These are phyloP conservation scores for Panopea generosa DNA, from an alignment of 2,888 invertebrate genomes.

Conservation along the genomic window DNA sequence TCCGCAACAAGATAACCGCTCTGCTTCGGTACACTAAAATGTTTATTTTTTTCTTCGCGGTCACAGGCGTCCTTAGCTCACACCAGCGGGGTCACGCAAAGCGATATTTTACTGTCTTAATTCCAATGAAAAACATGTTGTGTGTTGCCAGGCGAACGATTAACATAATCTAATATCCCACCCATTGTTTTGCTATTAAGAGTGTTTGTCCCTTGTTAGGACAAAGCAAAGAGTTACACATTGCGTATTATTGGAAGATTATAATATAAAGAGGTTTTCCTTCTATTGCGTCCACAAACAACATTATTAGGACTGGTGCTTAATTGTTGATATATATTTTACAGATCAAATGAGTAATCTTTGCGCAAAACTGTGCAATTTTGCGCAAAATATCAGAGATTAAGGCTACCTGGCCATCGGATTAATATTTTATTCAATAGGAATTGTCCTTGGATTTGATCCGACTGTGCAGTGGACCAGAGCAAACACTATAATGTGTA, in stretches of 20 bases:
- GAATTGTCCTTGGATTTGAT: slow-evolving; percentile 1
- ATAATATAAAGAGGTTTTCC: slow-evolving; percentile 9
- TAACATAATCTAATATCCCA: slow-evolving; percentile 28
- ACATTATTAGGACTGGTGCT: slow-evolving; percentile 16
- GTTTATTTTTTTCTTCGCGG: too few species aligned
- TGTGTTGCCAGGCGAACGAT: slow-evolving; percentile 38
- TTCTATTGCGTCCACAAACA: slow-evolving; percentile 32
- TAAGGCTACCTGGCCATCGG: slow-evolving; percentile 42
- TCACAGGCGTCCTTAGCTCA: too few species aligned
- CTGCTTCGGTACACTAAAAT: too few species aligned
- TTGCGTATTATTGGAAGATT: slow-evolving; percentile 40
- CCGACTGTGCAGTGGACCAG: neutral
- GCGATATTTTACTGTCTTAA: neutral
- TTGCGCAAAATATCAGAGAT: slow-evolving; percentile 45
- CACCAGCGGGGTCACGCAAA: neutral
- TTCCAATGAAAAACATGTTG: slow-evolving; percentile 19
- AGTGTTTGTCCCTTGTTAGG: slow-evolving; percentile 6
- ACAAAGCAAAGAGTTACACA: slow-evolving; percentile 16
- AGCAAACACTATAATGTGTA: too few species aligned
- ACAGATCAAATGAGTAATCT: slow-evolving; percentile 50
- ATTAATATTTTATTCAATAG: slow-evolving; percentile 30
- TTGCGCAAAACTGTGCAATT: slow-evolving; percentile 40
- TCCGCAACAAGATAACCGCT: too few species aligned
- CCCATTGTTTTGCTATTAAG: slow-evolving; percentile 35
- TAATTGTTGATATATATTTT: slow-evolving; percentile 9